These are phyloP conservation scores for Agriopis marginaria DNA, from an alignment of 2,888 invertebrate genomes.

Conservation along the genomic window DNA sequence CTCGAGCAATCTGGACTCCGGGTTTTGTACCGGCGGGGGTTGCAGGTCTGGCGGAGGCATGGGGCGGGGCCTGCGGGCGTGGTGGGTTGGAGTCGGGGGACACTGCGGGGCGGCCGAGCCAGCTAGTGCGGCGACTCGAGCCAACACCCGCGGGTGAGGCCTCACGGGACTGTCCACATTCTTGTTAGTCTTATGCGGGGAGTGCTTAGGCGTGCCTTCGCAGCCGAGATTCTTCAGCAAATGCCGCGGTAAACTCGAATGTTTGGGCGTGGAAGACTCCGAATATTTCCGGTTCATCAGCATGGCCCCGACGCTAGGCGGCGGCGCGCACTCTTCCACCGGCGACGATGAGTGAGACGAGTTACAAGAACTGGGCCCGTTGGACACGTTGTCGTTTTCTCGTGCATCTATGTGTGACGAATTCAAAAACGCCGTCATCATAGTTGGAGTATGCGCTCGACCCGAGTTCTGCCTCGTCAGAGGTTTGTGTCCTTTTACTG, in stretches of 20 bases:
- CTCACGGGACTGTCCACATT: slow-evolving; percentile 76
- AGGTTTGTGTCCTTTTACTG: slow-evolving; percentile 89
- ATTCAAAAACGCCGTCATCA: slow-evolving; percentile 82
- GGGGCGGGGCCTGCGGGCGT: slow-evolving; percentile 89
- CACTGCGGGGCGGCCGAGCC: slow-evolving; percentile 88
- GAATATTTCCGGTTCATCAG: slow-evolving; percentile 79
- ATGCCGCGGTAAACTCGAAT: slow-evolving; percentile 80
- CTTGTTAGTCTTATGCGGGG: slow-evolving; percentile 66
- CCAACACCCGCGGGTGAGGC: slow-evolving; percentile 88
- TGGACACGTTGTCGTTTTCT: slow-evolving; percentile 70
- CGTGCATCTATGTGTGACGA: slow-evolving; percentile 72
- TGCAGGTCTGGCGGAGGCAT: slow-evolving; percentile 86
- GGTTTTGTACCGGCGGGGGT: slow-evolving; percentile 80
- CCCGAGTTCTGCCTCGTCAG: slow-evolving; percentile 89
- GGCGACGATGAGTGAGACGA: slow-evolving; percentile 79
- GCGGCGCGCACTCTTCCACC: slow-evolving; percentile 70
- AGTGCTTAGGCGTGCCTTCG: slow-evolving; percentile 78
- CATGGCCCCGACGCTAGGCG: slow-evolving; percentile 72
- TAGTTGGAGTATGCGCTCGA: slow-evolving; percentile 82
- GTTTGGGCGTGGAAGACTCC: slow-evolving; percentile 77
- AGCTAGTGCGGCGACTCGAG: slow-evolving; percentile 86
- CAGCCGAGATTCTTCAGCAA: slow-evolving; percentile 76
- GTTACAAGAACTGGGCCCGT: slow-evolving; percentile 75
- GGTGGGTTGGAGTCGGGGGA: slow-evolving; percentile 95
- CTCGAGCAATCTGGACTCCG: slow-evolving; percentile 57